phyloP scores from a whole-genome alignment of 2,888 invertebrate genomes.

The Acanthoscelides obtectus region DNA sequence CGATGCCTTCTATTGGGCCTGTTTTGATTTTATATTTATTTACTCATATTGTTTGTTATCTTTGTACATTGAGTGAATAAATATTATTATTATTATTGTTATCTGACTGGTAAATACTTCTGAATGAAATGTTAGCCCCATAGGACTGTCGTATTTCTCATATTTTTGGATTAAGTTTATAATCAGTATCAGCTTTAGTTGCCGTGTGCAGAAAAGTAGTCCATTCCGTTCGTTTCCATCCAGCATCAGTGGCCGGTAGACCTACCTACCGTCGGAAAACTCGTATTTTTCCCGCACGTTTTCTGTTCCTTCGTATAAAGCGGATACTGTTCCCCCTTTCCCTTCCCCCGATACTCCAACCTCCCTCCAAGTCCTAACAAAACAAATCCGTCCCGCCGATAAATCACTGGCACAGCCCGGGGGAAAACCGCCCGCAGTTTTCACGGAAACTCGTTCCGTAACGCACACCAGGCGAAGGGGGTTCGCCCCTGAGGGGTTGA shows the following conservation, averaged over 20 bases:
- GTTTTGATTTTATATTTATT: too few species aligned
- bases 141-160: too few species aligned
- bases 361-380: conserved; percentile 26
- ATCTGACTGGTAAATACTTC: too few species aligned
- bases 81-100: too few species aligned
- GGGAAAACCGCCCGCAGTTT: conserved; percentile 2
- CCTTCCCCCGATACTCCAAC: conserved; percentile 3
- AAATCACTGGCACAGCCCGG: conserved; percentile 19
- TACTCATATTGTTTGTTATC: too few species aligned
- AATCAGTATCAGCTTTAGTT: too few species aligned
- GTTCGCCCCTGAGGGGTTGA: not conserved
- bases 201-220: not conserved
- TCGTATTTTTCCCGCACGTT: not conserved
- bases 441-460: conserved; percentile 1
- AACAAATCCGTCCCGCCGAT: conserved; percentile 31
- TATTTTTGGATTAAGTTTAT: too few species aligned
- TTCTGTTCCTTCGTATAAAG: not conserved
- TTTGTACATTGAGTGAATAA: too few species aligned
- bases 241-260: not conserved
- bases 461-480: conserved; percentile 8
- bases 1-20: too few species aligned
- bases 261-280: not conserved
- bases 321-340: not conserved
- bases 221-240: not conserved
- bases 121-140: too few species aligned